These are phyloP conservation scores for Xestia sexstrigata DNA, from an alignment of 2,888 invertebrate genomes.

Conservation along the genomic window DNA sequence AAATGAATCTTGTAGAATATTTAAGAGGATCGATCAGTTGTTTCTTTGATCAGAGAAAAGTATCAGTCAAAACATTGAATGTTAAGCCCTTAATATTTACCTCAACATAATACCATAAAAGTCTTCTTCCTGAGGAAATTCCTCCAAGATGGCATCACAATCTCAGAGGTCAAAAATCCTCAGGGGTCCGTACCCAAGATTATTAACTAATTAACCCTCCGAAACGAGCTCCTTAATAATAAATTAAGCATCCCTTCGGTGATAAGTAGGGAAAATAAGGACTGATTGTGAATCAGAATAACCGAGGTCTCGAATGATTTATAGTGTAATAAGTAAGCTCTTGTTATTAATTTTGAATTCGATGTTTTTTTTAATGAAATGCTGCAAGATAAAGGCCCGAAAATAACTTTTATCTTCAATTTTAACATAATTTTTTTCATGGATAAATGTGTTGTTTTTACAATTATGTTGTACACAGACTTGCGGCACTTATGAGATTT, in stretches of 20 bases:
- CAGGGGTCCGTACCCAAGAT: slow-evolving; percentile 46
- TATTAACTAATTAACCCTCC: slow-evolving; percentile 73
- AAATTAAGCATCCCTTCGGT: slow-evolving; percentile 67
- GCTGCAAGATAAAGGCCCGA: not conserved
- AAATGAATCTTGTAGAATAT: not conserved
- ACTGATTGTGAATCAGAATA: slow-evolving; percentile 7
- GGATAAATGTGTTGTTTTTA: too few species aligned
- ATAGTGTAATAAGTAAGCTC: slow-evolving; percentile 4
- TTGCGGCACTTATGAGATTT: too few species aligned
- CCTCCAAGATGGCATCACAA: slow-evolving; percentile 12
- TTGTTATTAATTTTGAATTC: not conserved
- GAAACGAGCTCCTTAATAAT: slow-evolving; percentile 71
- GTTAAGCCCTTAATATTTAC: not conserved
- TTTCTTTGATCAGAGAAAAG: slow-evolving; percentile 11
- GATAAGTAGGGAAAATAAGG: slow-evolving; percentile 40
- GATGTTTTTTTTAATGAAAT: not conserved
- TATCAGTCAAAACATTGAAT: not conserved
- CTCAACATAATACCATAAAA: not conserved
- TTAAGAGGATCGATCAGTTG: not conserved
- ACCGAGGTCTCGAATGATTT: slow-evolving; percentile 1
- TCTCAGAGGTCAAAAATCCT: slow-evolving; percentile 57
- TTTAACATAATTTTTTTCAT: too few species aligned
- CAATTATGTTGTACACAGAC: not conserved
- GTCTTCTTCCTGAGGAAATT: not conserved
- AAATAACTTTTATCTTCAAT: not conserved